phyloP scores from a whole-genome alignment of 2,113 vertebrate species.

The Amazona guildingii region DNA sequence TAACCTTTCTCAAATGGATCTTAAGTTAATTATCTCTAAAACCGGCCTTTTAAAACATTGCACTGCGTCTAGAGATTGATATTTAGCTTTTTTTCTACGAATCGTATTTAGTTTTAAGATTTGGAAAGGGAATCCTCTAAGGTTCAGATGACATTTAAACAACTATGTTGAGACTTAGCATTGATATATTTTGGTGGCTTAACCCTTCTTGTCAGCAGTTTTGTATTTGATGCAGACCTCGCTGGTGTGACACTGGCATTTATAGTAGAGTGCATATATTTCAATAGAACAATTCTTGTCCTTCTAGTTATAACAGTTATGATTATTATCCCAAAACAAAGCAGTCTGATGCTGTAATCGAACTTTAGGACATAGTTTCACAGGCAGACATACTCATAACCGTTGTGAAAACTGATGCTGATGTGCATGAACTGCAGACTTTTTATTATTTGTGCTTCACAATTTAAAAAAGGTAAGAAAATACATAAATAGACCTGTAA shows the following conservation, averaged over 20 bases:
- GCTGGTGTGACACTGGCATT: constrained; percentile 30
- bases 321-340: background rate
- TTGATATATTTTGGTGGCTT: constrained; percentile 57
- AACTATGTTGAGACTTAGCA: constrained; percentile 58
- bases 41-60: constrained; percentile 39
- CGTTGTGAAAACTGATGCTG: background rate
- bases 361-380: background rate
- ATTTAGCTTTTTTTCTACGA: constrained; percentile 58
- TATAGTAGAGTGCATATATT: constrained; percentile 19
- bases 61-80: constrained; percentile 52
- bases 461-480: background rate
- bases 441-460: background rate
- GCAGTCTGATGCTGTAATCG: background rate
- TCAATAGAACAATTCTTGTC: background rate
- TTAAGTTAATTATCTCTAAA: constrained; percentile 65
- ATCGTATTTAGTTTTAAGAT: constrained; percentile 65
- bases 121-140: constrained; percentile 58
- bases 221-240: constrained; percentile 44
- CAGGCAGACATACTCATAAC: background rate
- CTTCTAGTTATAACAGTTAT: background rate
- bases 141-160: constrained; percentile 66
- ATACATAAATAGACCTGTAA: background rate
- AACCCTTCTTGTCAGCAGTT: constrained; percentile 63
- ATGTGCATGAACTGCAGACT: background rate
- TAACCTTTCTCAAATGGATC: constrained; percentile 65